A percentile compares a stretch with the other conserved stretches of the same genome.
Conservation (phyloP, 2,888 invertebrate species). For the Mycalesis mineus region DNA sequence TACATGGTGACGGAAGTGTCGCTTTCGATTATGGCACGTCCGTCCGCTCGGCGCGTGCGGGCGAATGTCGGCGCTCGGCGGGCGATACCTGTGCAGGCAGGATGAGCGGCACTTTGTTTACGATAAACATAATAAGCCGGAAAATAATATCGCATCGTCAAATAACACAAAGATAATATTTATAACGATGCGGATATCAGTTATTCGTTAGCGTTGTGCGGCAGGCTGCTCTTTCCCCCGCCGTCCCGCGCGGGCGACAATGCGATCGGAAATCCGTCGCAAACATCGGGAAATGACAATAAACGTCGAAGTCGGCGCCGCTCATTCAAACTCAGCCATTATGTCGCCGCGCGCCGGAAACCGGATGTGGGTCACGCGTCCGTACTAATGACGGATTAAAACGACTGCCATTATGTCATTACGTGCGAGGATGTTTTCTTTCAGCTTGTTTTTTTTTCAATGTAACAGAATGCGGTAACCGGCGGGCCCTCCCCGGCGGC, state of each 20-base stretch:
- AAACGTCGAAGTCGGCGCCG: constrained; percentile 34
- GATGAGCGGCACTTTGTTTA: too few relatives aligned
- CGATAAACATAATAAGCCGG: too few relatives aligned
- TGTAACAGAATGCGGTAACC: constrained; percentile 41
- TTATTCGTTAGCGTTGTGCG: too few relatives aligned
- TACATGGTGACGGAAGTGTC: constrained; percentile 29
- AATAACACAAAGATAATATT: too few relatives aligned
- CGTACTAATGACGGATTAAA: constrained; percentile 48
- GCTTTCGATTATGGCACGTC: constrained; percentile 52
- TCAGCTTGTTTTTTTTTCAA: constrained; percentile 13
- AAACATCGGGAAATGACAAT: constrained; percentile 38
- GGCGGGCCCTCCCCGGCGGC: constrained; percentile 31
- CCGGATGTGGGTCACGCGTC: constrained; percentile 59
- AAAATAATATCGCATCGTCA: too few relatives aligned
- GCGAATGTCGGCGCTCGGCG: constrained; percentile 13
- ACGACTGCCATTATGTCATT: constrained; percentile 37
- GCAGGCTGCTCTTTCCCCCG: too few relatives aligned
- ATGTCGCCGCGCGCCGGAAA: constrained; percentile 56
- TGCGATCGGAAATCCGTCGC: constrained; percentile 35
- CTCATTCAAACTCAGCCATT: constrained; percentile 48
- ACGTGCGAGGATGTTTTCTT: constrained; percentile 34
- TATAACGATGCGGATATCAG: too few relatives aligned
- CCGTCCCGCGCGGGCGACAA: constrained; percentile 15
- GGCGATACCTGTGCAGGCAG: background rate
- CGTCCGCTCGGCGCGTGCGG: constrained; percentile 46